Evolutionary conservation across 1,140 invertebrate species (phyloP), one percentile per base, ranked within the genome.

Genomic region (Pararge aegeria): DNA sequence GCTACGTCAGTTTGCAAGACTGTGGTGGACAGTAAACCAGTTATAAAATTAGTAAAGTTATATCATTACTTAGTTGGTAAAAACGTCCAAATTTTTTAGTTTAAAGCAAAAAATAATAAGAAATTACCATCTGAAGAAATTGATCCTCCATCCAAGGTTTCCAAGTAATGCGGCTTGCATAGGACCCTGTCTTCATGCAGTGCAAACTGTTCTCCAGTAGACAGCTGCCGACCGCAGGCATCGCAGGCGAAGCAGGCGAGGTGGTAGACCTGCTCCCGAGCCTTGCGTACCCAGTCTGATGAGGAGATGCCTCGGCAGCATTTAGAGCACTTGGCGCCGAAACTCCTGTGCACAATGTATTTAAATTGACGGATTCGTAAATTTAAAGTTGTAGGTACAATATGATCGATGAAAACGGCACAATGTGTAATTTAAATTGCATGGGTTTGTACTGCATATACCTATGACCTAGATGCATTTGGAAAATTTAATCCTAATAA

Each of bases 181-280:
- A 99, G 93, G 40, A 99, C 94, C 68, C 96, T 91, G 76, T 96
- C 95, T 66, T 98, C 97, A 77, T 98, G 94, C 18, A 99, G 92
- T 1, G 97, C 97, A 90, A 99, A 99, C 90, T 99, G 97, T 86
- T 99, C 98, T 0, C 98, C 98, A 0, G 98, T 99, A 38, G 96
- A 97, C 27, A 99, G 91, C 88, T 99, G 98, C 20, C 98, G 92
- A 70, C 98, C 98, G 88, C 98, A 99, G 37, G 96, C 95, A 84
- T 99, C 97, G 83, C 98, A 99, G 5, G 98, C 97, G 90, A 99
- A 99, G 91, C 98, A 99, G 1, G 98, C 98, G 78, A 99, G 91
- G 89, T 99, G 98, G 89, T 99, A 99, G 13, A 99, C 96, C 80
- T 97, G 94, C 69, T 98, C 95, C 46, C 96, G 91, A 6, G 98